Evolutionary conservation across 2,113 vertebrate genomes (phyloP).

Genomic region (Pelecanoides urinatrix): DNA sequence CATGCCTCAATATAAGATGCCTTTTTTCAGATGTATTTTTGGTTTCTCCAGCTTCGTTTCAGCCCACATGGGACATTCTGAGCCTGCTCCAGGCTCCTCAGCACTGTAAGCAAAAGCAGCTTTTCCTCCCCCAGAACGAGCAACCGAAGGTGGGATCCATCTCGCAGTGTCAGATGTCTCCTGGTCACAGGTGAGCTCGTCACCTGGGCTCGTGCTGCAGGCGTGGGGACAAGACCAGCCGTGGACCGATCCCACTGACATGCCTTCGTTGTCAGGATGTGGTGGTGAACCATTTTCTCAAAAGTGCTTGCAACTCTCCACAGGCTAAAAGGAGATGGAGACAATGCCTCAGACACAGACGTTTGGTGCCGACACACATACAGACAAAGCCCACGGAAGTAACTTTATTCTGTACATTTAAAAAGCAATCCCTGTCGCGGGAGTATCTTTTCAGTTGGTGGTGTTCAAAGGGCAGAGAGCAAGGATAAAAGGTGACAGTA

Average conservation of each 20-base stretch:
- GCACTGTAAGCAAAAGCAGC: neutral
- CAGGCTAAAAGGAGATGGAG: neutral
- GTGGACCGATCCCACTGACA: fast-evolving
- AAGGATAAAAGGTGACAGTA: neutral
- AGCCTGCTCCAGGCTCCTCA: neutral
- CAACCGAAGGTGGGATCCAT: neutral
- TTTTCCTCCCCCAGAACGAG: neutral
- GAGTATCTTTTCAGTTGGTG: neutral
- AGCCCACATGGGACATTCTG: neutral
- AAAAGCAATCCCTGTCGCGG: neutral
- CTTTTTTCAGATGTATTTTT: neutral
- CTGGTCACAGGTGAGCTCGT: neutral
- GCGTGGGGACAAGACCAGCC: neutral
- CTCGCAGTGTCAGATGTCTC: neutral
- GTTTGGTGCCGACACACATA: neutral
- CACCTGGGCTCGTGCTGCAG: neutral
- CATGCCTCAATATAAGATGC: neutral
- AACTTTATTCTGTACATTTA: neutral
- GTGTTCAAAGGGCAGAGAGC: neutral
- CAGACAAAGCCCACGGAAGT: neutral
- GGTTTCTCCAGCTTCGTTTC: neutral
- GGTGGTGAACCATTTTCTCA: neutral
- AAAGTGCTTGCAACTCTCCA: neutral
- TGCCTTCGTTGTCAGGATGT: neutral
- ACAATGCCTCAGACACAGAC: neutral